Percentiles rank a stretch among this genome's conserved stretches.
These are phyloP conservation scores for Ephestia elutella DNA, from an alignment of 1,140 invertebrate species.

Conservation along the genomic window DNA sequence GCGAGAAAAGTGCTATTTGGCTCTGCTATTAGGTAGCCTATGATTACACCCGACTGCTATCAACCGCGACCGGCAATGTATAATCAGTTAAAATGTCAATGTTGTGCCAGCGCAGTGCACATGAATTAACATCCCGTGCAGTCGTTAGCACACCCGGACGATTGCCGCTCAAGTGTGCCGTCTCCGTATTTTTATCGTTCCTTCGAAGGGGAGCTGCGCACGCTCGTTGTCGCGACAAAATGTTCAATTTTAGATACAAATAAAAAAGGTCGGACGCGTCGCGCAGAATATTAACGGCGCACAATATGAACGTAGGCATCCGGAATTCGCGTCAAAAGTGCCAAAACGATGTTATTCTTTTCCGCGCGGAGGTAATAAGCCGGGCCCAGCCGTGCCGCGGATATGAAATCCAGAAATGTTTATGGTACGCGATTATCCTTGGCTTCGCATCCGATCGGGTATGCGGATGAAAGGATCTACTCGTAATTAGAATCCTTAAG, in stretches of 20 bases:
- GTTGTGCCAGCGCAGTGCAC: no score
- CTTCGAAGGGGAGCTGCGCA: constrained; percentile 51
- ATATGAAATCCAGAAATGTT: constrained; percentile 72
- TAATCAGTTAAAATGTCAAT: no score
- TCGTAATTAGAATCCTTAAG: constrained; percentile 60
- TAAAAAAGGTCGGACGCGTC: constrained; percentile 72
- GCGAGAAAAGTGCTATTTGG: no score
- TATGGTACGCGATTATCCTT: constrained; percentile 54
- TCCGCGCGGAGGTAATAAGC: constrained; percentile 67
- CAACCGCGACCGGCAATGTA: no score
- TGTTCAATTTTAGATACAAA: constrained; percentile 74
- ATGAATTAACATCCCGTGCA: constrained; percentile 30
- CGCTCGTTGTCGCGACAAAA: constrained; percentile 69
- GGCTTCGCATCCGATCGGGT: constrained; percentile 54
- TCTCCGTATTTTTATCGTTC: constrained; percentile 64
- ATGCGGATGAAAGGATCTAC: constrained; percentile 47
- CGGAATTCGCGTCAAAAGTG: constrained; percentile 70
- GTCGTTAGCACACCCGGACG: constrained; percentile 45
- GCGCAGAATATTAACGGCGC: constrained; percentile 71
- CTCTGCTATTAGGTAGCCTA: no score
- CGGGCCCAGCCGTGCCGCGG: constrained; percentile 53
- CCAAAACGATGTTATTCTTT: constrained; percentile 72
- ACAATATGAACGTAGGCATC: constrained; percentile 72
- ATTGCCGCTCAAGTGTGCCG: constrained; percentile 35
- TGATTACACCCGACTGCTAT: no score